Evolutionary conservation across 1,140 invertebrate species (phyloP).

Genomic region (Panonychus citri): DNA sequence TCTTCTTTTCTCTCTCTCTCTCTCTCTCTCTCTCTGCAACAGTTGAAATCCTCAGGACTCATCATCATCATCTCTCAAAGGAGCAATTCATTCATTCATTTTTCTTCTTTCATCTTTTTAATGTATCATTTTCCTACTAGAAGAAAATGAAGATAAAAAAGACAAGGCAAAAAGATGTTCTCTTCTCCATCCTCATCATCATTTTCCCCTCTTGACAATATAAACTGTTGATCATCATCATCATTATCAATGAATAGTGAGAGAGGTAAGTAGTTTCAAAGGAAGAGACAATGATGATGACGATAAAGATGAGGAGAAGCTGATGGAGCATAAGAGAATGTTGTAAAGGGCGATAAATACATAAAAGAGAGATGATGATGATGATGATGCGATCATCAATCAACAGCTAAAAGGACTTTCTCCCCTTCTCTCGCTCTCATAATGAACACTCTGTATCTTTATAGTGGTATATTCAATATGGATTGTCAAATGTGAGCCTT

Average conservation of each 20-base stretch:
- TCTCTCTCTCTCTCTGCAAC: no score
- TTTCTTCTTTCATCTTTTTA: no score
- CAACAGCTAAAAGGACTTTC: no score
- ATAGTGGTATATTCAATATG: constrained; percentile 13
- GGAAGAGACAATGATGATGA: constrained; percentile 5
- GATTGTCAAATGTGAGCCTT: constrained; percentile 20
- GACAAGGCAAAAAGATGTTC: no score
- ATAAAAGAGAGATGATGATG: background rate
- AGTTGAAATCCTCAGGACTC: background rate
- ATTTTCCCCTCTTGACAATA: background rate
- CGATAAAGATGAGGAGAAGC: background rate
- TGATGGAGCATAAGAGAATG: background rate
- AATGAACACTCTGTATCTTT: no score
- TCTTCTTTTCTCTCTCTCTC: no score
- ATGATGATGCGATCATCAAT: background rate
- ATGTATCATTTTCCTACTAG: no score
- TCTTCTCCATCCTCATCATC: background rate
- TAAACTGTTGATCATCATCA: no score
- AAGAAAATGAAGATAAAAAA: no score
- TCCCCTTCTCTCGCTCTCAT: no score
- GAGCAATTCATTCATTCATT: background rate
- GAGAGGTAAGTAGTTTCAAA: background rate
- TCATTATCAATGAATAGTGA: background rate
- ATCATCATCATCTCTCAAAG: background rate
- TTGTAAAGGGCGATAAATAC: background rate